phyloP scores from a whole-genome alignment of 2,888 invertebrate species.

The Malacosoma neustria region DNA sequence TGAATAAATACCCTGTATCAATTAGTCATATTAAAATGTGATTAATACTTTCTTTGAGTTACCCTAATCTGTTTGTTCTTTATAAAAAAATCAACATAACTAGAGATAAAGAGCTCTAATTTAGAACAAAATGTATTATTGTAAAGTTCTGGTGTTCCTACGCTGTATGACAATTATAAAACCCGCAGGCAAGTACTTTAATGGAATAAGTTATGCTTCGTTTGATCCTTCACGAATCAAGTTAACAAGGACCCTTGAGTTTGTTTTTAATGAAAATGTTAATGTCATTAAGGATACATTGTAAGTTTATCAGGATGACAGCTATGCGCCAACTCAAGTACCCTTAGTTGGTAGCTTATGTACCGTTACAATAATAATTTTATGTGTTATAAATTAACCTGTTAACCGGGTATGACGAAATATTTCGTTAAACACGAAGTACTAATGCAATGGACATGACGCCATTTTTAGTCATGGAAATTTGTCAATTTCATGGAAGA shows the following conservation, averaged over 20 bases:
- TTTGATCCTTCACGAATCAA: slow-evolving; percentile 37
- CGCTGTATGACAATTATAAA: slow-evolving; percentile 39
- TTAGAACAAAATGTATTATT: too few relatives aligned
- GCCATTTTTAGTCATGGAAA: too few relatives aligned
- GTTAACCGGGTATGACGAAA: too few relatives aligned
- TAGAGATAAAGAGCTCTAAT: slow-evolving; percentile 20
- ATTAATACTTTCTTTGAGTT: slow-evolving; percentile 54
- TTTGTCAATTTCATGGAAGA: too few relatives aligned
- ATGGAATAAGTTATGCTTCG: slow-evolving; percentile 70
- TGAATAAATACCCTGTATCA: too few relatives aligned
- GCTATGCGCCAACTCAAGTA: too few relatives aligned
- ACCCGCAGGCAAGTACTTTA: slow-evolving; percentile 56
- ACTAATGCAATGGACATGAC: too few relatives aligned
- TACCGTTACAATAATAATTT: too few relatives aligned
- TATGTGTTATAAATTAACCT: too few relatives aligned
- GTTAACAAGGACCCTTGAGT: slow-evolving; percentile 40
- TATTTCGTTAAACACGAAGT: too few relatives aligned
- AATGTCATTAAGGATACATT: not conserved
- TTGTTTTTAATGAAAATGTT: slow-evolving; percentile 48
- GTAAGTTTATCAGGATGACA: not conserved
- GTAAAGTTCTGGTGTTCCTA: too few relatives aligned
- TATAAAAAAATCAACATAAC: slow-evolving; percentile 23
- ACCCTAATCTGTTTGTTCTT: slow-evolving; percentile 33
- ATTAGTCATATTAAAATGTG: slow-evolving; percentile 64
- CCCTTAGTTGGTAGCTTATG: too few relatives aligned